phyloP scores from a whole-genome alignment of 2,113 vertebrate species.

The Henicopernis longicauda region DNA sequence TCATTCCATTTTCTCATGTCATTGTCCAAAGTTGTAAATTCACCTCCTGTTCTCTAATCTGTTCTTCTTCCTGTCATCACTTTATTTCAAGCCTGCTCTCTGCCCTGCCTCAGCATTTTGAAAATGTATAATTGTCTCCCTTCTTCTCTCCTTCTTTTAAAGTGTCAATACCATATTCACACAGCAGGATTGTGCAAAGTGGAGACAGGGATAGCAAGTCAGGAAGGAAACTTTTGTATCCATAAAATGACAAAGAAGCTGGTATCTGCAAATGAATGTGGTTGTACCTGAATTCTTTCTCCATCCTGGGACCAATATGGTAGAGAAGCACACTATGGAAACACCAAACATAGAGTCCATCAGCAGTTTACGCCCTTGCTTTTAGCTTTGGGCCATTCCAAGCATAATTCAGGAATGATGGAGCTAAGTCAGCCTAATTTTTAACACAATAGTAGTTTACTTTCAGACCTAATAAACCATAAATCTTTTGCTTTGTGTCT shows the following conservation, averaged over 20 bases:
- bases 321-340: background rate
- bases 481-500: conserved; percentile 13
- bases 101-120: background rate
- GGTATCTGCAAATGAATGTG: background rate
- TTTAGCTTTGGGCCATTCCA: background rate
- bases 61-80: background rate
- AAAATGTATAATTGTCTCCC: background rate
- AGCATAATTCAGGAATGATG: background rate
- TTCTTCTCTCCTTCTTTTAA: background rate
- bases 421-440: background rate
- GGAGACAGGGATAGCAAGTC: background rate
- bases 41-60: background rate
- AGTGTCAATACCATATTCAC: background rate
- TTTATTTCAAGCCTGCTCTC: conserved; percentile 4
- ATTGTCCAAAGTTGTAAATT: conserved; percentile 11
- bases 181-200: background rate
- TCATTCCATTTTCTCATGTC: background rate
- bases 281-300: background rate
- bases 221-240: background rate
- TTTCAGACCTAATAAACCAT: background rate
- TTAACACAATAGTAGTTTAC: background rate
- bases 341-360: background rate
- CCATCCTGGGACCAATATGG: background rate
- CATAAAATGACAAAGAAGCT: background rate
- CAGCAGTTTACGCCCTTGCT: background rate